Conservation (phyloP, 2,888 invertebrate species). For the Ectemnius cavifrons region DNA sequence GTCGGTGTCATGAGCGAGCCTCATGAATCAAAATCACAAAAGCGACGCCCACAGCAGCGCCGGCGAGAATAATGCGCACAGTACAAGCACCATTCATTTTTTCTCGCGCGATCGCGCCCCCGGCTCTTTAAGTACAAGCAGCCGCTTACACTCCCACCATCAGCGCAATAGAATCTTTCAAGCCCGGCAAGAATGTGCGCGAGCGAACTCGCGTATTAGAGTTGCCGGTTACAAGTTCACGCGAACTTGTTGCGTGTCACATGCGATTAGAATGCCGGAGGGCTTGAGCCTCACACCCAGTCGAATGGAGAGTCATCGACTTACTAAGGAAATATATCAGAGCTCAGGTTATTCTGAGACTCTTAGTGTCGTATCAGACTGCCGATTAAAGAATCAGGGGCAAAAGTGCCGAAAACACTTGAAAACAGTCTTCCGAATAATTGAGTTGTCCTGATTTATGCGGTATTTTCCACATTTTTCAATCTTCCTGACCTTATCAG, state of each 20-base stretch:
- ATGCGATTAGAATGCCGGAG: conserved; percentile 43
- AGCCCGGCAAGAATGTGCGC: conserved; percentile 9
- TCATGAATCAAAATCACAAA: too few relatives aligned
- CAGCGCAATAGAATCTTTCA: background rate
- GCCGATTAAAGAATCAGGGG: too few relatives aligned
- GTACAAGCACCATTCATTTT: conserved; percentile 6
- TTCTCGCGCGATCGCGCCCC: background rate
- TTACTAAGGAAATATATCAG: background rate
- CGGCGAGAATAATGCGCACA: too few relatives aligned
- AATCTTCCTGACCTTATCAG: too few relatives aligned
- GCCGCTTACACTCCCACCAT: background rate
- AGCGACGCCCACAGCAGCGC: too few relatives aligned
- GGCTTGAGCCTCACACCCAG: background rate
- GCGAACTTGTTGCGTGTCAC: conserved; percentile 60
- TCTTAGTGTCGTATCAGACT: too few relatives aligned
- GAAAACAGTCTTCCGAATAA: too few relatives aligned
- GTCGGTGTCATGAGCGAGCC: too few relatives aligned
- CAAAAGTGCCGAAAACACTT: too few relatives aligned
- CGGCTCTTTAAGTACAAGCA: background rate
- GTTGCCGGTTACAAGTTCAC: conserved; percentile 30
- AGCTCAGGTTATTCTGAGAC: background rate
- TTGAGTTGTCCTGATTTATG: too few relatives aligned
- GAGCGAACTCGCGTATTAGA: background rate
- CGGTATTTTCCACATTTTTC: too few relatives aligned
- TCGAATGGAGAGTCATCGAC: background rate